These are phyloP conservation scores for Dicyrtoma fusca DNA, from an alignment of 2,888 invertebrate species.

Conservation along the genomic window DNA sequence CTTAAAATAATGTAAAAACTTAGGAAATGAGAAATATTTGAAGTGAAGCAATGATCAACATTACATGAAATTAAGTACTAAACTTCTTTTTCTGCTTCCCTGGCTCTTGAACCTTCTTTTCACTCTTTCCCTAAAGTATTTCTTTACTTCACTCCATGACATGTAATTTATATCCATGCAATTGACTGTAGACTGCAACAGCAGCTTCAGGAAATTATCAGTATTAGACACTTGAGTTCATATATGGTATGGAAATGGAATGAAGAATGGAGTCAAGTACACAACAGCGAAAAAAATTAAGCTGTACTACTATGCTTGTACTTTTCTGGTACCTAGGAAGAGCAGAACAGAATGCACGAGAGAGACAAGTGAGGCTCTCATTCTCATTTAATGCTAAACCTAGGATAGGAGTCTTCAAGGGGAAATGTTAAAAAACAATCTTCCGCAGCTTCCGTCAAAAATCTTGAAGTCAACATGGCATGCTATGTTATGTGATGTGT, in stretches of 20 bases:
- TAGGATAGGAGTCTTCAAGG: not conserved
- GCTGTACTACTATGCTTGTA: not conserved
- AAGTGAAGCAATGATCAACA: not conserved
- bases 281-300: not conserved
- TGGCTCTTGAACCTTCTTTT: too few relatives aligned
- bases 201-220: not conserved
- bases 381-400: slow-evolving; percentile 8
- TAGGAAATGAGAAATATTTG: slow-evolving; percentile 1
- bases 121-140: too few relatives aligned
- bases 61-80: not conserved
- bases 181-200: not conserved
- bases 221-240: too few relatives aligned
- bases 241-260: too few relatives aligned
- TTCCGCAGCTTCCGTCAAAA: not conserved
- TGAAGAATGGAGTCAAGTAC: slow-evolving; percentile 1
- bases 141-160: too few relatives aligned
- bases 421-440: not conserved
- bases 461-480: slow-evolving; percentile 12
- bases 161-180: too few relatives aligned
- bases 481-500: not conserved
- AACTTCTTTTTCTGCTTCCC: too few relatives aligned
- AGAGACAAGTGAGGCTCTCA: too few relatives aligned
- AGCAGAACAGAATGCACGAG: not conserved
- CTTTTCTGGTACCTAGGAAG: not conserved
- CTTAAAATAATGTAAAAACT: slow-evolving; percentile 1